phyloP scores from a whole-genome alignment of 1,140 invertebrate species.

The Phortica variegata region DNA sequence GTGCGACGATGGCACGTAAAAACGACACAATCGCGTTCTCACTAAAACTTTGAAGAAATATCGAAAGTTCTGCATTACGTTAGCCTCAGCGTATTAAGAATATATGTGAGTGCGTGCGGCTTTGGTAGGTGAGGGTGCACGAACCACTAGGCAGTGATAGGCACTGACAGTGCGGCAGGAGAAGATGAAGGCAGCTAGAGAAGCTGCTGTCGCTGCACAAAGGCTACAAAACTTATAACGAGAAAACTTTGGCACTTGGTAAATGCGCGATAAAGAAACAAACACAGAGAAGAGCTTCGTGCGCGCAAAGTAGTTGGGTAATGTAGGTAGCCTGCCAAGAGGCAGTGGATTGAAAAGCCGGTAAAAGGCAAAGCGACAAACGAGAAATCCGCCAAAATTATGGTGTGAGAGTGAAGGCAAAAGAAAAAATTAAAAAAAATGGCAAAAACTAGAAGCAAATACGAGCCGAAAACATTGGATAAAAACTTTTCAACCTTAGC shows the following conservation, averaged over 20 bases:
- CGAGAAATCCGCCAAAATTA: slow-evolving; percentile 20
- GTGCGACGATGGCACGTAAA: not conserved
- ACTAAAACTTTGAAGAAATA: slow-evolving; percentile 51
- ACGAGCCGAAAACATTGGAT: slow-evolving; percentile 19
- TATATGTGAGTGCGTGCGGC: slow-evolving; percentile 15
- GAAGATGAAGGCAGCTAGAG: no score
- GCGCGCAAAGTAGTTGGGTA: no score
- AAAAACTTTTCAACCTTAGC: slow-evolving; percentile 43
- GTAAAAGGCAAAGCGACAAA: slow-evolving; percentile 1
- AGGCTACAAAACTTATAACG: slow-evolving; percentile 58
- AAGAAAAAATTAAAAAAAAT: no score
- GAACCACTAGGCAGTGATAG: slow-evolving; percentile 19
- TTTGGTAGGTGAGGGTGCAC: no score
- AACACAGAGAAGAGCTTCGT: slow-evolving; percentile 30
- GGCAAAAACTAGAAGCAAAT: slow-evolving; percentile 9
- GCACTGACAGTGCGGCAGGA: slow-evolving; percentile 3
- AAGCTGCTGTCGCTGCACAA: slow-evolving; percentile 20
- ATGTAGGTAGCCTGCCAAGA: no score
- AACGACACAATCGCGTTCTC: slow-evolving; percentile 21
- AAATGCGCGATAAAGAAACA: slow-evolving; percentile 55
- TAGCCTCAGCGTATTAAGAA: slow-evolving; percentile 27
- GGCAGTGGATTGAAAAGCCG: no score
- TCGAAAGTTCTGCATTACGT: slow-evolving; percentile 40
- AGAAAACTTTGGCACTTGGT: slow-evolving; percentile 57
- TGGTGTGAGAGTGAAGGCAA: no score